Base-by-base conservation (phyloP, 2,113 vertebrate genomes). In the Hyaena hyaena region DNA sequence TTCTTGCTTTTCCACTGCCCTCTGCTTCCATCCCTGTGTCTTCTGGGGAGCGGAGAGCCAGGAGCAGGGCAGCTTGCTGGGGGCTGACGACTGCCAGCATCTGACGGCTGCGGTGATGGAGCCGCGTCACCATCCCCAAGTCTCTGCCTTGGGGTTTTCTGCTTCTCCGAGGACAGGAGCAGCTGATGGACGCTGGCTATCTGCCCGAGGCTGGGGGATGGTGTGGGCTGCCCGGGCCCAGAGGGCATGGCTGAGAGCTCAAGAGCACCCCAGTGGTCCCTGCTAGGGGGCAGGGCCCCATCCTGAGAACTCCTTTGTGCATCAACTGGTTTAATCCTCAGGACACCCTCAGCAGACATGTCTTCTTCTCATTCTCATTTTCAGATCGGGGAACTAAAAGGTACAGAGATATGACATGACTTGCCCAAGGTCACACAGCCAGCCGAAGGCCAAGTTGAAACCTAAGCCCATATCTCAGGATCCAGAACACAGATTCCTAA, bases 161-260 rank as follows among this genome's bases (percentile, higher is more conserved):
- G 74, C 50, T 55, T 65, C 45, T 77, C 10, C 35, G 31, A 55
- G 73, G 80, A 76, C 77, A 35, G 10, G 87, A 10, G 26, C 68
- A 3, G 5, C 2, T 71, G 0, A 21, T 17, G n/a, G n/a, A 24
- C 0, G 1, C 68, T 21, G 81, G 5, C 31, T 43, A 2, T 33
- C 19, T 26, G 58, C 0, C 1, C 28, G 24, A 43, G n/a, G 21
- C 21, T 0, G 2, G 0, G 0, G 31, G 15, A 15, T 1, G 53
- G 16, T 39, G 39, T 39, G 39, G 39, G 39, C 39, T 39, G 39
- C 39, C 35, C n/a, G 50, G 45, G 12, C 19, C 61, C 55, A 16
- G 24, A 15, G 28, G 15, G 8, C n/a, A 28, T 0, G 7, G 35
- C 35, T 3, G 7, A 21, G 26, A n/a, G 43, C 9, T 9, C 5